Base-by-base conservation (phyloP, 2,797 vertebrate species). In the Aulostomus chinensis region DNA sequence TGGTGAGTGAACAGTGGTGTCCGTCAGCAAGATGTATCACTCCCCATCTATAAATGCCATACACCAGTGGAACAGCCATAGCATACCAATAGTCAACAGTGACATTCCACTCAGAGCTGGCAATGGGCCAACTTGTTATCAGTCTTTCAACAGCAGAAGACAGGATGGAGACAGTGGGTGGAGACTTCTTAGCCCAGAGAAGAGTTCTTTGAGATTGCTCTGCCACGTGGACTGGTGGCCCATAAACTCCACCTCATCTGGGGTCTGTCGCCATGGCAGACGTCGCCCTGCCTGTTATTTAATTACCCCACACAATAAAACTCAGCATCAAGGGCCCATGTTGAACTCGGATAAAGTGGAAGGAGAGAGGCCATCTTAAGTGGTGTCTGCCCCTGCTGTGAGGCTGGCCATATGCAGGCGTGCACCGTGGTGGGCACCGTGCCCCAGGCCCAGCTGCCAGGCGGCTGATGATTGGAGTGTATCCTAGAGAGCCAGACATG, bases 241-340 rank as follows among this genome's bases (percentile, higher is more conserved):
- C 56, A 64, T 69, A 76, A 84, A 85, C 62, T 26, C 17, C 34
- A 76, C 58, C 64, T 81, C 64, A 75, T 66, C 61, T 45, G 29
- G 58, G 47, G 48, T 58, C 63, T 4, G 75, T 81, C 72, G 77
- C 73, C 73, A 71, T 51, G 68, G 68, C 69, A 69, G 71, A 79
- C 47, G 18, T 64, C 30, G 38, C 59, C 57, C 24, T 13, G 47
- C 53, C 69, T 49, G 64, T 87, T 68, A 58, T 81, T 80, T 78
- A 75, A 88, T 86, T 85, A 83, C 78, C 29, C 53, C 2, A 10
- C 71, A 76, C 61, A 83, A 80, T 85, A 86, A 87, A 87, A 84
- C 62, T 45, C 58, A 43, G 78, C 63, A 80, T 81, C 77, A 76
- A 83, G 59, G 46, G 69, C 63, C 48, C 70, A 58, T 54, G 68